Evolutionary conservation across 2,888 invertebrate species (phyloP), one percentile per base, ranked within the genome.

Genomic region (Yponomeuta evonymella): DNA sequence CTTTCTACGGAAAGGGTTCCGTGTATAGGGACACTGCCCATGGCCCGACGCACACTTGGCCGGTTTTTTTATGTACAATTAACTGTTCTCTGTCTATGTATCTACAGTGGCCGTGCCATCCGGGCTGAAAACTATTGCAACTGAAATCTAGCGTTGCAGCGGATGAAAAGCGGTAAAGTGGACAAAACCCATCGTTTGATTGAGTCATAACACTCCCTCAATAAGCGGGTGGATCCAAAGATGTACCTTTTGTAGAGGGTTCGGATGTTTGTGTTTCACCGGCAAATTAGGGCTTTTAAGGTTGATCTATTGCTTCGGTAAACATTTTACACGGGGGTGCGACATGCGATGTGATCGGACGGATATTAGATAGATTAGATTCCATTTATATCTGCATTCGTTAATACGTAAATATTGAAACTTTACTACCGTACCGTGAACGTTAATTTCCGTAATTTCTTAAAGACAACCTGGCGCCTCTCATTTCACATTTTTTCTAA

Each of bases 181-280:
- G 70, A 15, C 43, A 15, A 33, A 67, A 72, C 63, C 70, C 72
- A 78, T 76, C 79, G 78, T 81, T 84, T 86, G 83, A 91, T 91
- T 88, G 89, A 91, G 90, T 86, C 89, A 90, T 91, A 87, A 88
- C 81, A 78, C 12, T 79, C 75, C 79, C 79, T 81, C 85, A 85
- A 84, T 82, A 80, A 81, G 77, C 78, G 75, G 76, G 81, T 79
- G 84, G 83, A 78, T 79, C 80, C 30, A 48, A 87, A 85, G 85
- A 85, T 84, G 85, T 86, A 78, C 85, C 77, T 85, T 79, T 76
- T 80, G 82, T 83, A 83, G 79, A 81, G 79, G 86, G 85, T 79
- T 79, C 76, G 74, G 74, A 48, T 85, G 83, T 87, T 86, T 87
- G 81, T 73, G 72, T 79, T 75, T 76, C 72, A 73, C 73, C 74